phyloP scores from a whole-genome alignment of 2,888 invertebrate species.

The Apeira syringaria region DNA sequence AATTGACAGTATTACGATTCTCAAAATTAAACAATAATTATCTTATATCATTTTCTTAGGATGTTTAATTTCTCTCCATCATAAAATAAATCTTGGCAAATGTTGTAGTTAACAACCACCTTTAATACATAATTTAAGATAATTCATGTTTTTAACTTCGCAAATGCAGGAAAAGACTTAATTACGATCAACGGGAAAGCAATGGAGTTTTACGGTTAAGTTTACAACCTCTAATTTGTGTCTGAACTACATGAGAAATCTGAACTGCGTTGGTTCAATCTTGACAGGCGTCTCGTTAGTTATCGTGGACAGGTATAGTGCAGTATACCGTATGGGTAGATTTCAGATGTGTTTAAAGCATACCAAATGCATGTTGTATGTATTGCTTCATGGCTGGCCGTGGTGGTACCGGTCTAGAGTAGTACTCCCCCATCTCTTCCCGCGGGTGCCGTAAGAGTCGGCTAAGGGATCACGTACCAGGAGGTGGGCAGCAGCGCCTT shows the following conservation, averaged over 20 bases:
- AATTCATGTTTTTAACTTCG: background rate
- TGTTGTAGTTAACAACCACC: background rate
- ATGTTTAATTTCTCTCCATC: background rate
- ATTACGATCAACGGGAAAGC: constrained; percentile 6
- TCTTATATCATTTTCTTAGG: too few species aligned
- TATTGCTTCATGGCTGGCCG: too few species aligned
- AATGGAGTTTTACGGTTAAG: constrained; percentile 6
- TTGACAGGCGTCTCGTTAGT: constrained; percentile 5
- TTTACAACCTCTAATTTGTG: constrained; percentile 8
- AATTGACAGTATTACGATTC: too few species aligned
- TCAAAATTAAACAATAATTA: too few species aligned
- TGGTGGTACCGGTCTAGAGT: too few species aligned
- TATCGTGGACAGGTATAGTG: background rate
- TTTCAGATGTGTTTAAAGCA: constrained; percentile 1
- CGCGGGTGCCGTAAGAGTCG: too few species aligned
- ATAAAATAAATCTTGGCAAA: background rate
- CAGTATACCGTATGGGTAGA: constrained; percentile 4
- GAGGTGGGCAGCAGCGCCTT: too few species aligned
- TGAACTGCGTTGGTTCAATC: constrained; percentile 1
- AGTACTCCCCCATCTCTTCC: too few species aligned
- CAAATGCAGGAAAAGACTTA: background rate
- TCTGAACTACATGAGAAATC: background rate
- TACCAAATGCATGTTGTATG: too few species aligned
- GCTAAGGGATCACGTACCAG: too few species aligned
- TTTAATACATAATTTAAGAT: background rate